Percentiles rank a stretch among this genome's conserved stretches.
Evolutionary conservation across 2,113 vertebrate genomes (phyloP).

Genomic region (Pterophyllum scalare): DNA sequence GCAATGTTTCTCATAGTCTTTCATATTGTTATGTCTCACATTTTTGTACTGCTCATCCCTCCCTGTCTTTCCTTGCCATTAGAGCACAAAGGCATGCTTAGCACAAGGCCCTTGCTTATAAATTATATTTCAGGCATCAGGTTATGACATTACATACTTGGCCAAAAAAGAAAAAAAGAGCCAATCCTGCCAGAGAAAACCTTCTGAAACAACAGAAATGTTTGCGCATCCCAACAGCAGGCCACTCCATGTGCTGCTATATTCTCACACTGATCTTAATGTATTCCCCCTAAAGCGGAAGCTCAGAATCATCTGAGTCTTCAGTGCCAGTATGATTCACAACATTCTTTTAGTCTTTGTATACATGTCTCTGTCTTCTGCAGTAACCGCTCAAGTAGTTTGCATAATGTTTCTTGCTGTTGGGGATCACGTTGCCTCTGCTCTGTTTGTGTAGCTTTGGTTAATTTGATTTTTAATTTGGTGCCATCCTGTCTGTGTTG

Average conservation of each 20-base stretch:
- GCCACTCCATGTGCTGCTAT: neutral
- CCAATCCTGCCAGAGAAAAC: no score
- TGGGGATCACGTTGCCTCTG: neutral
- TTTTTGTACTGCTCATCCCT: neutral
- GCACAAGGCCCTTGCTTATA: neutral
- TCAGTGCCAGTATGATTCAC: neutral
- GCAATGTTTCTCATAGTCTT: neutral
- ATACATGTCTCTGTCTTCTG: neutral
- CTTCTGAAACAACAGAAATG: no score
- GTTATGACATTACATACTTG: neutral
- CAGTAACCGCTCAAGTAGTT: conserved; percentile 29
- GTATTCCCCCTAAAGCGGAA: neutral
- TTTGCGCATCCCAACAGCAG: neutral
- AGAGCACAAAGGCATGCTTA: neutral
- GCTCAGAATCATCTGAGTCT: neutral
- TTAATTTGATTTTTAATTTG: conserved; percentile 6
- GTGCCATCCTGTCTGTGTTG: neutral
- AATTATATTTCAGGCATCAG: neutral
- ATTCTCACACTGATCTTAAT: neutral
- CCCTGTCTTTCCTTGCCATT: neutral
- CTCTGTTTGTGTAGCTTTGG: neutral
- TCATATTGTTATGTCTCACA: neutral
- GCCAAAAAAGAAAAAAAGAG: no score
- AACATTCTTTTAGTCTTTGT: conserved; percentile 5
- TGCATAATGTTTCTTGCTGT: conserved; percentile 21